These are phyloP conservation scores for Melieria omissa DNA, from an alignment of 2,888 invertebrate species.

Conservation along the genomic window DNA sequence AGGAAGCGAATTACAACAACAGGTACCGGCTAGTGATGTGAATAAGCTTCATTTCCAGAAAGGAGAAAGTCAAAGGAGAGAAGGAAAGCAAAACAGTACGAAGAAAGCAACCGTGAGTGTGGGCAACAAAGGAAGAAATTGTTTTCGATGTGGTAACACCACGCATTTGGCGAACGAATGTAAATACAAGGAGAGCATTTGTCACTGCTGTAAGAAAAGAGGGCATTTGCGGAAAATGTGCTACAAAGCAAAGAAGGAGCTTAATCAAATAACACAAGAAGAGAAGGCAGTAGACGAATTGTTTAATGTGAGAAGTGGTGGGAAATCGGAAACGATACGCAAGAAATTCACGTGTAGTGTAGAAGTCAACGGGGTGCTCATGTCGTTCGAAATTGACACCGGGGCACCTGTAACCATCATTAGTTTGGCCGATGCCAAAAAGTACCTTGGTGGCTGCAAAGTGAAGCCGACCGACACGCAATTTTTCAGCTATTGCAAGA, in stretches of 20 bases:
- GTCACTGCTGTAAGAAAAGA: constrained; percentile 22
- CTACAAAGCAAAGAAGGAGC: constrained; percentile 18
- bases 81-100: not conserved
- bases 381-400: constrained; percentile 36
- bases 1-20: constrained; percentile 43
- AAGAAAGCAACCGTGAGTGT: not conserved
- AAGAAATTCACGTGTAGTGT: not conserved
- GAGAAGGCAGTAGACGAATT: constrained; percentile 22
- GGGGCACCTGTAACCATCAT: constrained; percentile 38
- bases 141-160: constrained; percentile 2
- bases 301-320: constrained; percentile 25
- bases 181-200: not conserved
- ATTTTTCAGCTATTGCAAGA: constrained; percentile 34
- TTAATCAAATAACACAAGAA: constrained; percentile 23
- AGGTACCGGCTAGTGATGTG: not conserved
- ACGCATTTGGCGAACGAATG: not conserved
- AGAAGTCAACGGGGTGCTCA: not conserved
- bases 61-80: not conserved
- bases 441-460: constrained; percentile 26
- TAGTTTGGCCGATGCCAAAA: constrained; percentile 35
- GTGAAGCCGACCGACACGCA: constrained; percentile 30
- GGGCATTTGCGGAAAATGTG: constrained; percentile 29
- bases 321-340: constrained; percentile 6
- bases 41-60: not conserved
- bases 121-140: not conserved